phyloP scores from a whole-genome alignment of 2,113 vertebrate species.

The Lutjanus erythropterus region DNA sequence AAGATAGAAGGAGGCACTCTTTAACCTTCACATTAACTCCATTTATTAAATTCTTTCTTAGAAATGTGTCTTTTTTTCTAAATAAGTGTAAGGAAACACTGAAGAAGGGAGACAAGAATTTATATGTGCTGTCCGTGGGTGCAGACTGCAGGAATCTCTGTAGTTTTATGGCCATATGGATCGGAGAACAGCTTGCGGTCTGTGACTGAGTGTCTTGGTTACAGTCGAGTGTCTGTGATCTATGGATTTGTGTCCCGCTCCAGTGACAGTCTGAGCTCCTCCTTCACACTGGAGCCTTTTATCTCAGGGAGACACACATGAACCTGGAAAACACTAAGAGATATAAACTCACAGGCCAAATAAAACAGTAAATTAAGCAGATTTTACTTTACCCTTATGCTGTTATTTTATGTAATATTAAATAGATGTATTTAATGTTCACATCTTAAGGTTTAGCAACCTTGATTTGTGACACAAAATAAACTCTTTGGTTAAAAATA shows the following conservation, averaged over 20 bases:
- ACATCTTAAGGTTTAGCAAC: background rate
- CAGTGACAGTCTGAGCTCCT: slow-evolving; percentile 50
- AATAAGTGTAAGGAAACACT: slow-evolving; percentile 31
- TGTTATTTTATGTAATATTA: background rate
- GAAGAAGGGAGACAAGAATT: slow-evolving; percentile 38
- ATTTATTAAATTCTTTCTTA: background rate
- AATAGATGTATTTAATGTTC: background rate
- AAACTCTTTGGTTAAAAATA: too few relatives aligned
- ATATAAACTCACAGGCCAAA: background rate
- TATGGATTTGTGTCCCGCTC: slow-evolving; percentile 68
- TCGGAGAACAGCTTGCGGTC: slow-evolving; percentile 54
- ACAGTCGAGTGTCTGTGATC: slow-evolving; percentile 74
- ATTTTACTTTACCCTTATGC: too few relatives aligned
- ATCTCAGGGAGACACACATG: slow-evolving; percentile 53
- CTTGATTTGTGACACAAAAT: background rate
- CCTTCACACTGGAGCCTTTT: slow-evolving; percentile 54
- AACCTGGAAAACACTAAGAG: slow-evolving; percentile 37
- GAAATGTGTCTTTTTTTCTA: background rate
- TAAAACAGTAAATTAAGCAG: background rate
- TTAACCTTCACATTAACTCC: background rate
- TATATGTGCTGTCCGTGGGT: slow-evolving; percentile 62
- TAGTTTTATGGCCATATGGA: slow-evolving; percentile 71
- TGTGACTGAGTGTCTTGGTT: slow-evolving; percentile 74
- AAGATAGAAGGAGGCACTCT: background rate
- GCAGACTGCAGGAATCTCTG: slow-evolving; percentile 55